These are phyloP conservation scores for Theristus sp. DNA, from an alignment of 2,888 invertebrate genomes.

Conservation along the genomic window DNA sequence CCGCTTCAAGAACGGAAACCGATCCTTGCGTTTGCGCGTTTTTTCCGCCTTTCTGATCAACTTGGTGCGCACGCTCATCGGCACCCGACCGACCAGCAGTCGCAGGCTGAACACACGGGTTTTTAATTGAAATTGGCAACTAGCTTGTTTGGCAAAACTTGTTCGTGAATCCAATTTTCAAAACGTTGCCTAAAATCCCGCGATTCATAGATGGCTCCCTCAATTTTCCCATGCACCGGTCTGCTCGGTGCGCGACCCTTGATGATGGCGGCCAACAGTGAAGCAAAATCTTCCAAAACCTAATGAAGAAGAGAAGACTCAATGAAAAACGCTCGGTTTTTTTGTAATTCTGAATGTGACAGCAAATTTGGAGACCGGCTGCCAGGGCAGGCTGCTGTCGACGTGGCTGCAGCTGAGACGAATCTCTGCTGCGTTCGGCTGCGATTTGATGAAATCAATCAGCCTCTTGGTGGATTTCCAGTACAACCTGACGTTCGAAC, in stretches of 20 bases:
- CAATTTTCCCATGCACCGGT: neutral
- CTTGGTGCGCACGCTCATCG: neutral
- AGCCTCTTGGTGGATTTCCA: neutral
- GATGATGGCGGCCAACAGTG: neutral
- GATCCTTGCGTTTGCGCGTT: neutral
- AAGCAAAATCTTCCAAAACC: neutral
- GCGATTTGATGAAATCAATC: neutral
- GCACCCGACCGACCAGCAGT: neutral
- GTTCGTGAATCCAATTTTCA: too few relatives aligned
- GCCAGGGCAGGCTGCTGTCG: neutral
- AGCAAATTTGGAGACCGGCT: too few relatives aligned
- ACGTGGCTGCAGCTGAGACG: neutral
- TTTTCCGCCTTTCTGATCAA: neutral
- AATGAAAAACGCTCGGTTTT: too few relatives aligned
- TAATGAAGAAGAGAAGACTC: too few relatives aligned
- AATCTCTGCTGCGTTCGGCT: neutral
- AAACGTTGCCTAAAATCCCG: neutral
- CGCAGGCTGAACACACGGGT: neutral
- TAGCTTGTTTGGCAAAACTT: neutral
- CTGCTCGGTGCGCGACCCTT: neutral
- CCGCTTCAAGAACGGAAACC: neutral
- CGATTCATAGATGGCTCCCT: neutral
- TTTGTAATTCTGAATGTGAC: too few relatives aligned
- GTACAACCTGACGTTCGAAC: too few relatives aligned
- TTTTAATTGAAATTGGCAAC: neutral